Conservation (phyloP, 2,113 vertebrate species). For the Spheniscus mendiculus region DNA sequence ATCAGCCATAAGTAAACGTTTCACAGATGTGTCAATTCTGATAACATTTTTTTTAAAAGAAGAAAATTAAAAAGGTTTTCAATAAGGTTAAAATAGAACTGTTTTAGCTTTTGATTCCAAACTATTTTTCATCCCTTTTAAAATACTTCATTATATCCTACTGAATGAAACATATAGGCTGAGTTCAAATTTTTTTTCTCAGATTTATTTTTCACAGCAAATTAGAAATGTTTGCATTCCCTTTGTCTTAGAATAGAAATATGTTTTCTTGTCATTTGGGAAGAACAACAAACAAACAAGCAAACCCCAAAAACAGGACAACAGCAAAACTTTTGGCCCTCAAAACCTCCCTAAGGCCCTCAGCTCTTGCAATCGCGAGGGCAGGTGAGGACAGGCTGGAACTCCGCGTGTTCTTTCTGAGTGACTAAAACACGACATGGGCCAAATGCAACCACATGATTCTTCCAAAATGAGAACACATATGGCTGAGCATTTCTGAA, state of each 20-base stretch:
- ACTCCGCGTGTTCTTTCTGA: conserved; percentile 25
- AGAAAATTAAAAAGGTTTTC: not conserved
- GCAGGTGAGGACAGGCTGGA: conserved; percentile 65
- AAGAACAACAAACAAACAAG: not conserved
- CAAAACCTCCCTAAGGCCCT: not conserved
- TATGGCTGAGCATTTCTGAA: conserved; percentile 55
- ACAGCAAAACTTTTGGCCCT: conserved; percentile 23
- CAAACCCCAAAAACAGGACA: not conserved
- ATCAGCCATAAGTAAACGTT: not conserved
- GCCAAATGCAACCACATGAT: conserved; percentile 58
- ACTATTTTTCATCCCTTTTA: not conserved
- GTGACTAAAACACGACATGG: conserved; percentile 57
- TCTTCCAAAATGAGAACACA: conserved; percentile 44
- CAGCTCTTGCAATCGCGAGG: conserved; percentile 17
- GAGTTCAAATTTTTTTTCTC: not conserved
- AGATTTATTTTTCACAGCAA: not conserved
- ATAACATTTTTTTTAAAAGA: not conserved
- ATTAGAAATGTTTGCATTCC: not conserved
- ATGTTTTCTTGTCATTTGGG: not conserved
- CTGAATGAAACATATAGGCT: not conserved
- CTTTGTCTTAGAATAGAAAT: not conserved
- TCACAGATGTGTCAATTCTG: not conserved
- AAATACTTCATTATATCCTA: not conserved
- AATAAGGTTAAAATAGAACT: not conserved
- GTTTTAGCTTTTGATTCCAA: not conserved